Evolutionary conservation across 2,888 invertebrate genomes (phyloP), one percentile per base, ranked within the genome.

Genomic region (Pollenia griseotomentosa): DNA sequence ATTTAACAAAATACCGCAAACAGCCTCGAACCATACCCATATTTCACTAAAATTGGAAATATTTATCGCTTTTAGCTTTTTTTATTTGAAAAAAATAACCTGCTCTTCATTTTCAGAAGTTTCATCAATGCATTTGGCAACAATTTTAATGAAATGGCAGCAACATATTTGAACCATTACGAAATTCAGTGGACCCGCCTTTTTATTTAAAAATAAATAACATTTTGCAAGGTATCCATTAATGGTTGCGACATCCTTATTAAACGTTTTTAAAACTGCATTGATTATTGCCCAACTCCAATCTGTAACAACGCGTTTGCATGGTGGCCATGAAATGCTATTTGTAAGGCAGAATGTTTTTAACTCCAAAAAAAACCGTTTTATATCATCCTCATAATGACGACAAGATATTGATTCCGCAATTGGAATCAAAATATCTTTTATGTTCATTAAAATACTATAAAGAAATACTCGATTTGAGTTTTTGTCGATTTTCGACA

Each of bases 251-350:
- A 61, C 23, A 51, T 61, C 61, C 8, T 59, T 51, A 42, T 74
- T 74, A 61, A 74, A 74, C 11, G 40, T n/a, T 40, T 74, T 61
- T 7, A 74, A 5, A 2, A 23, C 9, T 4, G 51, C 33, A 11
- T 61, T 74, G 33, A 51, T 61, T 12, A 74, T 12, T 2, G 51
- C 61, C 74, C 61, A 74, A 33, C 74, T 51, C 59, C 61, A 74
- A 40, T 74, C 61, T 2, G 33, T 12, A 1, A 59, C 57, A 5
- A 74, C 33, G 51, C 74, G n/a, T 11, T 61, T n/a, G 16, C 74
- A 74, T n/a, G 57, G 8, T n/a, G 61, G 74, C 74, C 74, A 61
- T n/a, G 1, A n/a, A 5, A 74, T 59, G 8, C n/a, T 33, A 57
- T 61, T 16, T 14, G n/a, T 48, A 2, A 23, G 7, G 3, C 74